Evolutionary conservation across 2,797 vertebrate genomes (phyloP).

Genomic region (Cirrhinus molitorella): DNA sequence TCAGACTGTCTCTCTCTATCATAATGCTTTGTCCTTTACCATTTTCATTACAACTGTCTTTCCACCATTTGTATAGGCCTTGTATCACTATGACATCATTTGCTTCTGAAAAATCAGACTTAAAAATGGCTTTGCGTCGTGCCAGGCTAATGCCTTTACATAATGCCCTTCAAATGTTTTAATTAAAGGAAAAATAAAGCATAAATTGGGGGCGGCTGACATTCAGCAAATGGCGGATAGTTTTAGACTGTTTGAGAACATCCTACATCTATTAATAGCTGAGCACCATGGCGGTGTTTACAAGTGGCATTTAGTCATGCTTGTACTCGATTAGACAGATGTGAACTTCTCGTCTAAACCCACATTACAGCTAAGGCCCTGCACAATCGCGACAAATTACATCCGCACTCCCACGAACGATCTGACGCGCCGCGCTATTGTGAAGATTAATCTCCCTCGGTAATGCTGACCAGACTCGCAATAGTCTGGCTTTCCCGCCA

Average conservation of each 20-base stretch:
- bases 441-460: conserved; percentile 28
- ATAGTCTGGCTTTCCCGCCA: background rate
- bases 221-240: conserved; percentile 43
- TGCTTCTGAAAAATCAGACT: conserved; percentile 48
- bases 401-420: conserved; percentile 29
- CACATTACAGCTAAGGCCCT: conserved; percentile 21
- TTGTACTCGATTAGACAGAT: conserved; percentile 51
- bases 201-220: conserved; percentile 50
- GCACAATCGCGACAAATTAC: conserved; percentile 45
- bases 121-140: conserved; percentile 55
- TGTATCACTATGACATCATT: background rate
- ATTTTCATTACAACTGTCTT: background rate
- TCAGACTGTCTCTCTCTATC: background rate
- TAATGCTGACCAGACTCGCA: conserved; percentile 41
- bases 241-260: conserved; percentile 45
- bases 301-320: conserved; percentile 45
- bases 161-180: conserved; percentile 66
- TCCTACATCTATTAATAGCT: conserved; percentile 49
- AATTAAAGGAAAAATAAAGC: conserved; percentile 63
- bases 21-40: background rate
- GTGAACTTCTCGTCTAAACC: conserved; percentile 50
- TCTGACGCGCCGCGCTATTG: conserved; percentile 1
- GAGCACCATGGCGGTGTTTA: conserved; percentile 39
- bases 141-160: conserved; percentile 67
- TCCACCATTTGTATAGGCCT: background rate